phyloP scores from a whole-genome alignment of 2,797 vertebrate species.

The Rhynchotus rufescens region DNA sequence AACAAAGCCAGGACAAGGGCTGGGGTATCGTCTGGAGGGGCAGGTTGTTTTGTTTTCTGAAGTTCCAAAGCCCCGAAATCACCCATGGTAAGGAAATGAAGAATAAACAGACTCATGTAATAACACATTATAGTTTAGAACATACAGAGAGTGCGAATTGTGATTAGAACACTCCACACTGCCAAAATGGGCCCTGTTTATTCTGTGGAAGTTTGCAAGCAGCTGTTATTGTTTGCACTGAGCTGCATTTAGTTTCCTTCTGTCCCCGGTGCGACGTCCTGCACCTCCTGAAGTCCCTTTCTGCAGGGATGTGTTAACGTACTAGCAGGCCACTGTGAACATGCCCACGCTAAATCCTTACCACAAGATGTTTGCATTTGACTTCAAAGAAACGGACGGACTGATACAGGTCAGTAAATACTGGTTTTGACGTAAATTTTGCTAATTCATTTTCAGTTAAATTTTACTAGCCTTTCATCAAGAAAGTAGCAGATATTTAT shows the following conservation, averaged over 20 bases:
- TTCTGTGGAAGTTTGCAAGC: not conserved
- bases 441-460: not conserved
- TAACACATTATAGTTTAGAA: not conserved
- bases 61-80: not conserved
- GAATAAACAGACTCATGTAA: not conserved
- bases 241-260: not conserved
- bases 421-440: not conserved
- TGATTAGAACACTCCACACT: not conserved
- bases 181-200: not conserved
- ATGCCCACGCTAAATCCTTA: not conserved
- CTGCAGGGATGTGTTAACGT: not conserved
- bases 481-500: not conserved
- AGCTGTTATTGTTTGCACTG: not conserved
- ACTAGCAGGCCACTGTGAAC: not conserved
- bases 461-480: not conserved
- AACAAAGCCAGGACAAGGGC: not conserved
- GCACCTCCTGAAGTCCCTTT: not conserved
- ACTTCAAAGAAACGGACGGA: not conserved
- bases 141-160: not conserved
- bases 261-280: not conserved
- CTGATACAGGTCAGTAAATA: not conserved
- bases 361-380: not conserved
- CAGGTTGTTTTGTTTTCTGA: not conserved
- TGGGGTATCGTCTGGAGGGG: not conserved
- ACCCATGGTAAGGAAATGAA: not conserved